Base-by-base conservation (phyloP, 2,113 vertebrate species). In the Tyto alba region DNA sequence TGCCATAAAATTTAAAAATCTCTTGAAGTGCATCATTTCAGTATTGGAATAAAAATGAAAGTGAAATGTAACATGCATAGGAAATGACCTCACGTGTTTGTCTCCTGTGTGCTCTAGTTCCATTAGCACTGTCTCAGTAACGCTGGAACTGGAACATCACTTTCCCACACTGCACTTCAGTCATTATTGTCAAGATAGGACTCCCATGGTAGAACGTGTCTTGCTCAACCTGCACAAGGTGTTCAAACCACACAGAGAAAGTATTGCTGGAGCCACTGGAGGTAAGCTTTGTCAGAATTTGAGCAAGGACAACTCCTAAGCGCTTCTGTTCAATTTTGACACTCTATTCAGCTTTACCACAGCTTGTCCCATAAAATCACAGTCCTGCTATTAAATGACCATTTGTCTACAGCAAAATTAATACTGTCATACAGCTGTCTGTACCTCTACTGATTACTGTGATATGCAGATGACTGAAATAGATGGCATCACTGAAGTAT, bases 361-460 rank as follows among this genome's bases (percentile, higher is more conserved):
- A 98, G 75, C 99, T 99, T 8, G 99, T 99, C 12, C 98, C 98
- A 19, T 99, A 99, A 47, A 99, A 91, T 17, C 98, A 98, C 59
- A 99, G 94, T 11, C 98, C 98, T 0, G 98, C 98, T 15, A 98
- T 64, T 97, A 72, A 99, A 99, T 89, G 99, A 97, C 50, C 98
- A 91, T 69, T 98, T 98, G 96, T 99, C 99, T 63, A 98, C 98
- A 0, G 98, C 98, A 16, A 99, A 99, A 97, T 99, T 98, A 92
- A 98, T 99, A 96, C 98, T 99, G 97, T 99, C 99, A 5, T 99
- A 99, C 25, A 99, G 98, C 4, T 98, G 98, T 3, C 98, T 98
- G 97, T 99, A 99, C 59, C 99, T 98, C 98, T 98, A 99, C 97
- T 99, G 98, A 83, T 99, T 99, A 98, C 98, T 99, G 68, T 98